Base-by-base conservation (phyloP, 2,113 vertebrate species). In the Eleginops maclovinus region DNA sequence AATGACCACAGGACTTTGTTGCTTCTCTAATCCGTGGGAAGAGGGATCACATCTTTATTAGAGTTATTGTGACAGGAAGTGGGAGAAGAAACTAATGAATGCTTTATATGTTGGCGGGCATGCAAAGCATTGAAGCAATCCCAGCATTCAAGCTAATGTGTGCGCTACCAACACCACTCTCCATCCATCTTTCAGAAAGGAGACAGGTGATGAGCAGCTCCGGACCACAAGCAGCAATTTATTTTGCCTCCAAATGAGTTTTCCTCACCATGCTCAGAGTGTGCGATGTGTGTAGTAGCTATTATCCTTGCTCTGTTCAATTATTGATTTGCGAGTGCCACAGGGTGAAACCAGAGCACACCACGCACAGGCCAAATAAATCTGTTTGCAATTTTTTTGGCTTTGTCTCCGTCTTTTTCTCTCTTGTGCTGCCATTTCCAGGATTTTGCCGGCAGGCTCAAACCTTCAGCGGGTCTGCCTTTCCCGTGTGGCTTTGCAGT, bases 291-390 rank as follows among this genome's bases (percentile, higher is more conserved):
- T 86, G 86, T 89, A 76, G 82, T 64, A 79, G 84, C 84, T 87
- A 89, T 91, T 92, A 90, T 90, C 85, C 87, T 91, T 79, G 81
- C 80, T 93, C 87, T 89, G 87, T 89, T 93, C 88, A 92, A 90
- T 92, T 92, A 93, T 92, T 90, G 90, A 93, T 90, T 90, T 72
- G 83, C 13, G 71, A 91, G 82, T 75, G 79, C 89, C 89, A 90
- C 79, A 60, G 88, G 88, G 88, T 81, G 82, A 78, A 79, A 69
- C 66, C 50, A 82, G 58, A 84, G 87, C 82, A 66, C 59, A 73
- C 75, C 67, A 68, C 54, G 62, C 63, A 67, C 73, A 81, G 78
- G 81, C 80, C 87, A 88, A 90, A 92, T 87, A 92, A 91, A 93
- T 90, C 83, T 87, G 87, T 91, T 87, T 78, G 77, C 76, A 75